Base-by-base conservation (phyloP, 2,113 vertebrate species). In the Rhodinocichla rosea region DNA sequence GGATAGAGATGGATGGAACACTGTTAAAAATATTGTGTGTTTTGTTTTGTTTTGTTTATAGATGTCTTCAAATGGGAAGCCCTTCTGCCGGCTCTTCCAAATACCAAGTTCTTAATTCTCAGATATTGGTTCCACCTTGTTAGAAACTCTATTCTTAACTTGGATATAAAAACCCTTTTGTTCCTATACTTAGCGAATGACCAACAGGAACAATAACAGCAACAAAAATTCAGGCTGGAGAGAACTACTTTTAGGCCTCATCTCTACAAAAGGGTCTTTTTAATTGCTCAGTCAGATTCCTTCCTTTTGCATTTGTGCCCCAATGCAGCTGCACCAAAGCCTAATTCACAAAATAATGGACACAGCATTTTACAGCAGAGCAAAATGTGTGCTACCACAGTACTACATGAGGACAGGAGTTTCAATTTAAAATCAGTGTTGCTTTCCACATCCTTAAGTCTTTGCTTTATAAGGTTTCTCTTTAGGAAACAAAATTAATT, bases 131-230 rank as follows among this genome's bases (percentile, higher is more conserved):
- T 87, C 49, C 42, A 94, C 59, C 84, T 95, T 53, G n/a, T 85
- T 62, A 95, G 71, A 56, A 92, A 84, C 57, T 53, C 70, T 65
- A 28, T 81, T 94, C 40, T 89, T 89, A 60, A 23, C 47, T 59
- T 0, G 0, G 9, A 65, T 15, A 88, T 30, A 90, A 93, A 93
- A 88, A 30, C 45, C 13, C 39, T 76, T 91, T 94, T 89, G 73
- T 89, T 81, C 64, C 89, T 81, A 15, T 71, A 90, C 71, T 81
- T 59, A 76, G 22, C 2, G 1, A 90, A 86, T 2, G 3, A 82
- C 44, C 70, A 69, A 42, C 15, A 60, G 28, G 44, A 82, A 95
- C 82, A 91, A 52, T 24, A 87, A 32, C 15, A 40, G 40, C 2
- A 1, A 91, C 53, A 93, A 94, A 91, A 90, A 71, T 10, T 56